Conservation (phyloP, 92 coral and sea anemone species). For the Siderastrea radians region DNA sequence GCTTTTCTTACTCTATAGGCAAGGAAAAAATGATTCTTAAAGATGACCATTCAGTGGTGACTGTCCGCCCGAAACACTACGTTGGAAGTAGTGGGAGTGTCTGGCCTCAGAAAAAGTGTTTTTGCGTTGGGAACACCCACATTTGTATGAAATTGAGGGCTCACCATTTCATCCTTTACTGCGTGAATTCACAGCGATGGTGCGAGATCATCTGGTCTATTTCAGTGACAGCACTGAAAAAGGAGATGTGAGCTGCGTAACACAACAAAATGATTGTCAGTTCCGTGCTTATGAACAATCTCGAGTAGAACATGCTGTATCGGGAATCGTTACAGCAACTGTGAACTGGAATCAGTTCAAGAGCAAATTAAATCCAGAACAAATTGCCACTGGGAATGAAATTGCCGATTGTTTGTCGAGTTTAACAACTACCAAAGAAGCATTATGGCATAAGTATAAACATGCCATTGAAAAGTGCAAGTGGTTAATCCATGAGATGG, state of each 20-base stretch:
- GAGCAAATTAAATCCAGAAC: conserved; percentile 12
- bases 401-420: conserved; percentile 2
- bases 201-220: conserved; percentile 19
- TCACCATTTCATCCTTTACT: conserved; percentile 13
- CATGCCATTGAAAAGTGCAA: conserved; percentile 5
- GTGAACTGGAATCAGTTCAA: no score
- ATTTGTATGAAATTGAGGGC: conserved; percentile 15
- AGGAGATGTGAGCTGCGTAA: conserved; percentile 25
- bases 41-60: conserved; percentile 57
- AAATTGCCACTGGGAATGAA: conserved; percentile 37
- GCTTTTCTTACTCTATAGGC: conserved; percentile 8
- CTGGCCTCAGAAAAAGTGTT: no score
- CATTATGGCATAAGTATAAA: conserved; percentile 26
- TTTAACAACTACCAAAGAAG: conserved; percentile 13
- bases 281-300: conserved; percentile 28
- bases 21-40: conserved; percentile 37
- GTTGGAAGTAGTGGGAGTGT: no score
- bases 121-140: conserved; percentile 52
- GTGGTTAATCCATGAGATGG: conserved; percentile 9
- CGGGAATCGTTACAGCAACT: conserved; percentile 18
- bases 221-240: no score
- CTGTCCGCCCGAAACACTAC: conserved; percentile 52
- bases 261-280: conserved; percentile 10
- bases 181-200: conserved; percentile 38
- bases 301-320: conserved; percentile 39